Evolutionary conservation across 2,888 invertebrate genomes (phyloP).

Genomic region (Hermaeophaga mercurialis): DNA sequence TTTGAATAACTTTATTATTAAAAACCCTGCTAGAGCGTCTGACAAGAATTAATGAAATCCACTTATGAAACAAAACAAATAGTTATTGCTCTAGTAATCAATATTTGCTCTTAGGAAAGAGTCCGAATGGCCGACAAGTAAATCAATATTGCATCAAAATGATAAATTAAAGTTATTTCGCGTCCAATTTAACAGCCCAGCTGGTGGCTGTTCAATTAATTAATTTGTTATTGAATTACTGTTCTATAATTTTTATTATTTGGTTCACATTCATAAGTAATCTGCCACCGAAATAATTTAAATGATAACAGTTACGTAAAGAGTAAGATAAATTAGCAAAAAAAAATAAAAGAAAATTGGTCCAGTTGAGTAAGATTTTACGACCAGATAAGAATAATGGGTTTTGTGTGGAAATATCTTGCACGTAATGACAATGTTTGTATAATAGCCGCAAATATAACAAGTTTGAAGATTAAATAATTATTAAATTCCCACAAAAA

Average conservation of each 20-base stretch:
- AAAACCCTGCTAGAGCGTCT: too few relatives aligned
- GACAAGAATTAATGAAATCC: too few relatives aligned
- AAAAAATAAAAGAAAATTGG: neutral
- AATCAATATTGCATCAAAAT: slow-evolving; percentile 21
- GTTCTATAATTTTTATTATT: slow-evolving; percentile 14
- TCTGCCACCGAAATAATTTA: neutral
- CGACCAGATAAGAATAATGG: slow-evolving; percentile 3
- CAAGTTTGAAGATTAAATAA: too few relatives aligned
- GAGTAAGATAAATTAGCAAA: neutral
- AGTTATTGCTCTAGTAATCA: neutral
- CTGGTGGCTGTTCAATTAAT: slow-evolving; percentile 24
- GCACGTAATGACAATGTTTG: too few relatives aligned
- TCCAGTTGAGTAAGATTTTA: neutral
- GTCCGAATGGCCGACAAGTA: neutral
- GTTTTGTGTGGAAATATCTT: neutral
- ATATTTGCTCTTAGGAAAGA: neutral
- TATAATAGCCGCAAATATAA: too few relatives aligned
- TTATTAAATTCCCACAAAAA: too few relatives aligned
- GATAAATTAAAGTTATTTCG: slow-evolving; percentile 25
- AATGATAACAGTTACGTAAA: slow-evolving; percentile 3
- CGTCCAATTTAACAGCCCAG: slow-evolving; percentile 29
- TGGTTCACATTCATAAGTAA: slow-evolving; percentile 2
- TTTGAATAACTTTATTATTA: too few relatives aligned
- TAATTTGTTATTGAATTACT: slow-evolving; percentile 28
- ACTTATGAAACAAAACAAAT: neutral